Percentiles rank a stretch among this genome's conserved stretches.
phyloP scores from a whole-genome alignment of 2,113 vertebrate genomes.

The Ptychochromis oligacanthus region DNA sequence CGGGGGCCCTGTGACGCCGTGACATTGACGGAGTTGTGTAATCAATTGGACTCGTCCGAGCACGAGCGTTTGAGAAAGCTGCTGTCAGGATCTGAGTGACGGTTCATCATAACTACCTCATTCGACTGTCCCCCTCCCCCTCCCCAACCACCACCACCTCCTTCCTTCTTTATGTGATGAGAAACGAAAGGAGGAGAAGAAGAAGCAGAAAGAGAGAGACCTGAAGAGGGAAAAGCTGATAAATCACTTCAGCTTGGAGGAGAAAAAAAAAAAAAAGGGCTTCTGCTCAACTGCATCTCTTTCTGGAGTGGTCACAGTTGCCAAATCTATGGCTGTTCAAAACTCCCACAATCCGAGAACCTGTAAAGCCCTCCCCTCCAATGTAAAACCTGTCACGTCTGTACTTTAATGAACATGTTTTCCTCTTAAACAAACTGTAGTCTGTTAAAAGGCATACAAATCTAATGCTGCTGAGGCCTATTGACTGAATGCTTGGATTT shows the following conservation, averaged over 20 bases:
- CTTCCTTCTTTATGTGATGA: slow-evolving; percentile 11
- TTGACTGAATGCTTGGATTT: neutral
- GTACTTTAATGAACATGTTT: neutral
- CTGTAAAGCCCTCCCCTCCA: neutral
- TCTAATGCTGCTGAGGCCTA: neutral
- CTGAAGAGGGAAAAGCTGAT: slow-evolving; percentile 32
- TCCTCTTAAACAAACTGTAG: neutral
- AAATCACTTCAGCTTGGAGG: slow-evolving; percentile 53
- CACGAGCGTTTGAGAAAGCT: slow-evolving; percentile 79
- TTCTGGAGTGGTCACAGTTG: neutral
- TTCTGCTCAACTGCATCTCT: slow-evolving; percentile 30
- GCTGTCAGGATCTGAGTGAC: slow-evolving; percentile 77
- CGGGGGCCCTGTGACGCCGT: slow-evolving; percentile 82
- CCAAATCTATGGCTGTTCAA: slow-evolving; percentile 1
- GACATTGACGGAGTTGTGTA: slow-evolving; percentile 92
- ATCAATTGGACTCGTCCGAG: slow-evolving; percentile 89
- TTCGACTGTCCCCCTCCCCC: slow-evolving; percentile 33
- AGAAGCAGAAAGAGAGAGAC: slow-evolving; percentile 13
- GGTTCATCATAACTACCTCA: slow-evolving; percentile 70
- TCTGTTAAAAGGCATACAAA: neutral
- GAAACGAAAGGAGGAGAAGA: slow-evolving; percentile 6
- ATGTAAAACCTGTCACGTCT: neutral
- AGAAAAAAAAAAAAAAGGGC: slow-evolving; percentile 26
- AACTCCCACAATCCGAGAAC: slow-evolving; percentile 25
- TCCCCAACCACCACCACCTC: no score